phyloP scores from a whole-genome alignment of 2,113 vertebrate species.

The Regulus satrapa region DNA sequence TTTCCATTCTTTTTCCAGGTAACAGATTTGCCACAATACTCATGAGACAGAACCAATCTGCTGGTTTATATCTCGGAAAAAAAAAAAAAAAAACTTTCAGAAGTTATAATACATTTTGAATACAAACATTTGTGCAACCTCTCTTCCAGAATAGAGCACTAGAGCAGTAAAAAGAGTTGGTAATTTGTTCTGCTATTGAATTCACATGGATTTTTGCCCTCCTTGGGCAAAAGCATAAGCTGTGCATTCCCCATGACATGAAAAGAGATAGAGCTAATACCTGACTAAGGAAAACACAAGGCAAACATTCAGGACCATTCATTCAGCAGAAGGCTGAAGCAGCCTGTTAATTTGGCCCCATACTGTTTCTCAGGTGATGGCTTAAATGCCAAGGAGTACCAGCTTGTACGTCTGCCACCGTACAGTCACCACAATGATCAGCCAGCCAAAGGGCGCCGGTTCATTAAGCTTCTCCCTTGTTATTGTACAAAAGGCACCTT shows the following conservation, averaged over 20 bases:
- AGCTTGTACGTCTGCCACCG: accelerated
- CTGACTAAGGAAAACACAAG: not conserved
- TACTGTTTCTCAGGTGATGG: not conserved
- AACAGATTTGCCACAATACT: not conserved
- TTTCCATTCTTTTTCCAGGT: not conserved
- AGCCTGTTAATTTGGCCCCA: not conserved
- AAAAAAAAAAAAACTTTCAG: not conserved
- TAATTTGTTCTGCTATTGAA: not conserved
- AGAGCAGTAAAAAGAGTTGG: not conserved
- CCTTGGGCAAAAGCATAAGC: not conserved
- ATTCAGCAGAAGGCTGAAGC: not conserved
- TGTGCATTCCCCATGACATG: not conserved
- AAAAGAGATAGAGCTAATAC: not conserved
- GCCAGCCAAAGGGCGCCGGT: not conserved
- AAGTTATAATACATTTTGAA: not conserved
- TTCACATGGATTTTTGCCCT: not conserved
- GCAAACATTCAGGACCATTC: not conserved
- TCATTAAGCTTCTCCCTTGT: not conserved
- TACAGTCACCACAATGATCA: not conserved
- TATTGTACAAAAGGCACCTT: not conserved
- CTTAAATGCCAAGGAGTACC: not conserved
- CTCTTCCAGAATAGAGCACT: not conserved
- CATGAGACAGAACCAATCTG: not conserved
- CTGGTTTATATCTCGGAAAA: not conserved
- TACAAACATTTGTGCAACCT: not conserved